A percentile compares a stretch with the other conserved stretches of the same genome.
phyloP scores from a whole-genome alignment of 2,797 vertebrate species.

The Onychomys leucogaster region DNA sequence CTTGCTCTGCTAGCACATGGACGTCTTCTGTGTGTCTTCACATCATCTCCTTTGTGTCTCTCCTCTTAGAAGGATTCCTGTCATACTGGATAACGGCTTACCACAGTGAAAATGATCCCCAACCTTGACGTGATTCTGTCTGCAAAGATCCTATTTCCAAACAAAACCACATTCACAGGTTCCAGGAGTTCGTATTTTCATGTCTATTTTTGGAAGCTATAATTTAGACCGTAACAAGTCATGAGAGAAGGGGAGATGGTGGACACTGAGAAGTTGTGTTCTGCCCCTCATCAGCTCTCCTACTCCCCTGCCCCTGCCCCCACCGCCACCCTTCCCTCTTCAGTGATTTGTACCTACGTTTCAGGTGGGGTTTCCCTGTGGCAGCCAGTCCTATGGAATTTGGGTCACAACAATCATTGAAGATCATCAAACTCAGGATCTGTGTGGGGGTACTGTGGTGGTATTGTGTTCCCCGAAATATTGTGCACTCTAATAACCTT shows the following conservation, averaged over 20 bases:
- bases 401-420: neutral
- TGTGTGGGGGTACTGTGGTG: neutral
- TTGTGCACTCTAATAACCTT: too few relatives aligned
- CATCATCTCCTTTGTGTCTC: rapidly evolving
- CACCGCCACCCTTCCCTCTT: neutral
- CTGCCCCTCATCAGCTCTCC: too few relatives aligned
- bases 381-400: neutral
- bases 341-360: neutral
- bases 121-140: neutral
- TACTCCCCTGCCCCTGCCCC: neutral
- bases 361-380: neutral
- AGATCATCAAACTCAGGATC: neutral
- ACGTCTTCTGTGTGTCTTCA: rapidly evolving
- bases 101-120: neutral
- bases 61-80: neutral
- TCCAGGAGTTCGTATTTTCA: neutral
- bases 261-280: neutral
- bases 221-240: neutral
- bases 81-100: neutral
- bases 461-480: too few relatives aligned
- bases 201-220: neutral
- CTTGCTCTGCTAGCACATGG: rapidly evolving
- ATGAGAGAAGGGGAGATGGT: neutral
- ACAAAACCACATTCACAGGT: neutral
- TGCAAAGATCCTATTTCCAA: neutral